phyloP scores from a whole-genome alignment of 2,888 invertebrate species.

The Danaus chrysippus region DNA sequence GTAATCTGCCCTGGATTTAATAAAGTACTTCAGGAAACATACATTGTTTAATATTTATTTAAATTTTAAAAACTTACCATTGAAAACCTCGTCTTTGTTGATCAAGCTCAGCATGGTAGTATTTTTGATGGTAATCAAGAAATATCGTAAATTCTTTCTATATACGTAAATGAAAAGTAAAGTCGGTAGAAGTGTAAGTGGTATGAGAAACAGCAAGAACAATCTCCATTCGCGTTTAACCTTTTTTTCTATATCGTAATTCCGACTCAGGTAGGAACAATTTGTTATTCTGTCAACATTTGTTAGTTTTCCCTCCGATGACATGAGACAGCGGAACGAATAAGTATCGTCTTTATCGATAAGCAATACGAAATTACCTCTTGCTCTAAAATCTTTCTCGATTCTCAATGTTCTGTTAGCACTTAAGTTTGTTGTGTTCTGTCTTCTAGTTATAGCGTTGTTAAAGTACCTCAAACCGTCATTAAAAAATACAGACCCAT shows the following conservation, averaged over 20 bases:
- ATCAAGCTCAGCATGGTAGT: slow-evolving; percentile 77
- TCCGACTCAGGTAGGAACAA: slow-evolving; percentile 40
- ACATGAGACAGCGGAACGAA: slow-evolving; percentile 46
- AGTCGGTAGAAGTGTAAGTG: slow-evolving; percentile 41
- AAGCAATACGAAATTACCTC: slow-evolving; percentile 45
- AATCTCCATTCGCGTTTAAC: slow-evolving; percentile 34
- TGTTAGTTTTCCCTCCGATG: slow-evolving; percentile 38
- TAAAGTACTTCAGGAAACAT: neutral
- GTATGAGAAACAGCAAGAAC: slow-evolving; percentile 44
- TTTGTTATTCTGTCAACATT: slow-evolving; percentile 36
- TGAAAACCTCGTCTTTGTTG: slow-evolving; percentile 56
- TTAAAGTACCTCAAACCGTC: slow-evolving; percentile 47
- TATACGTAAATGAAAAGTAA: slow-evolving; percentile 43
- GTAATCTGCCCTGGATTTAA: neutral
- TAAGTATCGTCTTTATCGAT: slow-evolving; percentile 40
- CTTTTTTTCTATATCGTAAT: slow-evolving; percentile 23
- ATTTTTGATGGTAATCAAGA: slow-evolving; percentile 77
- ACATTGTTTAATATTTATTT: neutral
- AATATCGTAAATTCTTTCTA: slow-evolving; percentile 79
- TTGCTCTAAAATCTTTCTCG: slow-evolving; percentile 30
- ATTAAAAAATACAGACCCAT: slow-evolving; percentile 34
- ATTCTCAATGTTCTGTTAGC: slow-evolving; percentile 26
- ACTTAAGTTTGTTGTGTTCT: slow-evolving; percentile 32
- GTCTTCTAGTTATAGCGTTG: slow-evolving; percentile 37
- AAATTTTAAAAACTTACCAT: slow-evolving; percentile 45